These are phyloP conservation scores for Oceanites oceanicus DNA, from an alignment of 2,113 vertebrate species.

Conservation along the genomic window DNA sequence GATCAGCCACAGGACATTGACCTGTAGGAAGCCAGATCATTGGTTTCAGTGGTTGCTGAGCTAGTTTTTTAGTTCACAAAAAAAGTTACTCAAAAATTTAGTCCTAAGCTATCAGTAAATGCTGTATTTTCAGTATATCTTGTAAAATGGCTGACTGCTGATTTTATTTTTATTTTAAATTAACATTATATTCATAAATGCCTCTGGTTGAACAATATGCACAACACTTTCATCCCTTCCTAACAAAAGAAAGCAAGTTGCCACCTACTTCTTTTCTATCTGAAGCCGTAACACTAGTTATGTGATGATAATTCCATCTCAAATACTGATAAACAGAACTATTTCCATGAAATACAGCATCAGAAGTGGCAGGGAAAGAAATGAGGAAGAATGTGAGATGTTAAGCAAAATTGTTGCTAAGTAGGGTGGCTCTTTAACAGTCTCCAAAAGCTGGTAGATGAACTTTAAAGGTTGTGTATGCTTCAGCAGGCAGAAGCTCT, in stretches of 20 bases:
- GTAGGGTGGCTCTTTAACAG: neutral
- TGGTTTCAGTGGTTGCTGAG: neutral
- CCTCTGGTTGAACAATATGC: neutral
- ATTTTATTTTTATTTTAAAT: neutral
- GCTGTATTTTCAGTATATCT: neutral
- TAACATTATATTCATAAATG: neutral
- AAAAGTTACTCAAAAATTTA: neutral
- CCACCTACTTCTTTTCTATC: neutral
- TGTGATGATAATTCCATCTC: neutral
- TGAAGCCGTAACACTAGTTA: accelerated
- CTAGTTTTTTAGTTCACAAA: neutral
- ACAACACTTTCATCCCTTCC: neutral
- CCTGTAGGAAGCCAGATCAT: neutral
- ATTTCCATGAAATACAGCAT: neutral
- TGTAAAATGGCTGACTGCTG: neutral
- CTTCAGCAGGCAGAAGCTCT: constrained; percentile 26
- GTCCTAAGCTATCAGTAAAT: neutral
- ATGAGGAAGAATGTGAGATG: neutral
- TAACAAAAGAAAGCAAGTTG: neutral
- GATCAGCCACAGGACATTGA: neutral
- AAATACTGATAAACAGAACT: neutral
- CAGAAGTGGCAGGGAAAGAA: neutral
- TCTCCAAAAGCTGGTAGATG: neutral
- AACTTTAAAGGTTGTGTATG: neutral
- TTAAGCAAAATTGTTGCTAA: constrained; percentile 15